Evolutionary conservation across 2,888 invertebrate genomes (phyloP), one percentile per base, ranked within the genome.

Genomic region (Drosophila mercatorum): DNA sequence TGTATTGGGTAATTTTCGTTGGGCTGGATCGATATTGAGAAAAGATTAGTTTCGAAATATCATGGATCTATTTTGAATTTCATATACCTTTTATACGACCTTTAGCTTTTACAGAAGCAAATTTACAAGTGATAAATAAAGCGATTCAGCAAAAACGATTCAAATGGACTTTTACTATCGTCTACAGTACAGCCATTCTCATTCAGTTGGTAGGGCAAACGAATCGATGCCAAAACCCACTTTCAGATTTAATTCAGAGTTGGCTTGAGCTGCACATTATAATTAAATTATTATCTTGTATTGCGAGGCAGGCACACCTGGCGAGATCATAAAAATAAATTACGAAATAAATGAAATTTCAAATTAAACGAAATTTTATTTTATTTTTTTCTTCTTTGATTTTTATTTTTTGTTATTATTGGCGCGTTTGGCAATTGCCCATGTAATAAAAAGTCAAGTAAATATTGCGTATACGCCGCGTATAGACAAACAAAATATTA

Each of bases 311-410:
- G 68, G 68, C 76, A 72, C 83, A 75, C 75, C 80, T 82, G 83
- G 40, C 56, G 43, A 22, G 52, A 46, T 55, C 80, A 68, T 78
- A 80, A 78, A 69, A 73, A 41, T 14, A 31, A 10, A 66, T 67
- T 6, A 8, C 14, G 14, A 49, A 66, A 75, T 70, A 77, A 85
- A 78, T 76, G 61, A 68, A 77, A 83, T 66, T 88, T 68, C 64
- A 79, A 81, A 85, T 88, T 83, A 85, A 84, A 81, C 81, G 81
- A 70, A 88, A 77, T 84, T 88, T 83, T 81, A 88, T 88, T 81
- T 78, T 80, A 53, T 68, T 64, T 69, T 59, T 36, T 40, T 34
- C 22, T 43, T 72, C 75, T 80, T 70, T 66, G 40, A 28, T 55
- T 55, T 55, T 64, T 53, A 43, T 68, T 56, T 55, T 69, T 68